Evolutionary conservation across 2,113 vertebrate species (phyloP).

Genomic region (Psephotus haematonotus): DNA sequence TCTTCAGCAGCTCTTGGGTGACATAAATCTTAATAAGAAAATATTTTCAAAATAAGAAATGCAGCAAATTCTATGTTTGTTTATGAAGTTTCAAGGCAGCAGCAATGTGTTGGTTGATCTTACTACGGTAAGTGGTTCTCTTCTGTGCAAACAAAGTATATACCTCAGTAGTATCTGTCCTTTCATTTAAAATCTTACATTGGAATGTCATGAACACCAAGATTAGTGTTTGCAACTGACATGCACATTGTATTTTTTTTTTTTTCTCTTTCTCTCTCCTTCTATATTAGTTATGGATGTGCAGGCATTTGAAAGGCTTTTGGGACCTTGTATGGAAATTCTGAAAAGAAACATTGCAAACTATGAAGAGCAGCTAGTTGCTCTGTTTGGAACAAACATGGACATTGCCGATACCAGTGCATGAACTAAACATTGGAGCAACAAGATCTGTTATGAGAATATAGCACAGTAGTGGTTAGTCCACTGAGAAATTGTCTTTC

Average conservation of each 20-base stretch:
- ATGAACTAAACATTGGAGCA: conserved; percentile 76
- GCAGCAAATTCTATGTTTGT: not conserved
- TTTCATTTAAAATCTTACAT: not conserved
- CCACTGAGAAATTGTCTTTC: conserved; percentile 79
- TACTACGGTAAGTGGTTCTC: not conserved
- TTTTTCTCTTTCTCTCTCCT: conserved; percentile 19
- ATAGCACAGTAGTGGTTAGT: conserved; percentile 81
- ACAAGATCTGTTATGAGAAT: conserved; percentile 62
- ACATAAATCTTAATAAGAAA: not conserved
- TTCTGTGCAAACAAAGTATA: not conserved
- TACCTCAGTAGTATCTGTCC: not conserved
- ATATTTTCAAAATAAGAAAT: not conserved
- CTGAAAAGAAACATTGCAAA: conserved; percentile 99
- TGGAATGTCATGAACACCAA: not conserved
- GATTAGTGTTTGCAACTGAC: not conserved
- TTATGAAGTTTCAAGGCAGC: not conserved
- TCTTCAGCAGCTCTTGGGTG: not conserved
- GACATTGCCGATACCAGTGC: conserved; percentile 89
- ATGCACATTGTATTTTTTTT: not conserved
- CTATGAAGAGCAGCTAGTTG: conserved; percentile 95
- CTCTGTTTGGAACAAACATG: conserved; percentile 93
- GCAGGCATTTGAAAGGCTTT: conserved; percentile 95
- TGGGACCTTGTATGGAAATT: conserved; percentile 99
- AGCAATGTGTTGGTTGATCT: not conserved
- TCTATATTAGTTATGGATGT: conserved; percentile 90